Evolutionary conservation across 2,113 vertebrate species (phyloP).

Genomic region (Crocuta crocuta): DNA sequence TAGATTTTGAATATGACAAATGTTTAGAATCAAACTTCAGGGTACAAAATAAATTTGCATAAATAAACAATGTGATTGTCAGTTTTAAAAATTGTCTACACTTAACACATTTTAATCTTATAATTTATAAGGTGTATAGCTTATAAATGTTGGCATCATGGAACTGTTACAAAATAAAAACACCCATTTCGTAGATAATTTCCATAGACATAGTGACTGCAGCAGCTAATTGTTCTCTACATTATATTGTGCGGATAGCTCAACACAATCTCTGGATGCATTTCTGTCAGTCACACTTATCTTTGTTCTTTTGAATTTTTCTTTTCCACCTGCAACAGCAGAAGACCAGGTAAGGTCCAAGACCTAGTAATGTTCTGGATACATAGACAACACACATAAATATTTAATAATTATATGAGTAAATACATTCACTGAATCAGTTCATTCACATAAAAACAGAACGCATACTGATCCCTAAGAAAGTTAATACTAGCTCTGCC

Average conservation of each 20-base stretch:
- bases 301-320: background rate
- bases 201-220: background rate
- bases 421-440: background rate
- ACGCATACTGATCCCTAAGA: background rate
- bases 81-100: background rate
- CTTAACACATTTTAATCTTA: background rate
- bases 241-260: background rate
- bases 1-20: background rate
- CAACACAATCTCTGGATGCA: background rate
- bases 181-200: background rate
- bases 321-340: background rate
- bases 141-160: background rate
- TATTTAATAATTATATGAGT: conserved; percentile 4
- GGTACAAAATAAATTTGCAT: background rate
- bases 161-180: background rate
- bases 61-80: background rate
- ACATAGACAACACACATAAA: background rate
- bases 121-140: background rate
- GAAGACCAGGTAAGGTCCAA: background rate
- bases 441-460: background rate
- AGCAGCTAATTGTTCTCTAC: background rate
- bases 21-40: background rate
- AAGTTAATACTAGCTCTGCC: background rate
- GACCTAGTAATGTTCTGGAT: background rate
- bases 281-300: background rate